Conservation (phyloP, 2,797 vertebrate species). For the Rallus crepitans region DNA sequence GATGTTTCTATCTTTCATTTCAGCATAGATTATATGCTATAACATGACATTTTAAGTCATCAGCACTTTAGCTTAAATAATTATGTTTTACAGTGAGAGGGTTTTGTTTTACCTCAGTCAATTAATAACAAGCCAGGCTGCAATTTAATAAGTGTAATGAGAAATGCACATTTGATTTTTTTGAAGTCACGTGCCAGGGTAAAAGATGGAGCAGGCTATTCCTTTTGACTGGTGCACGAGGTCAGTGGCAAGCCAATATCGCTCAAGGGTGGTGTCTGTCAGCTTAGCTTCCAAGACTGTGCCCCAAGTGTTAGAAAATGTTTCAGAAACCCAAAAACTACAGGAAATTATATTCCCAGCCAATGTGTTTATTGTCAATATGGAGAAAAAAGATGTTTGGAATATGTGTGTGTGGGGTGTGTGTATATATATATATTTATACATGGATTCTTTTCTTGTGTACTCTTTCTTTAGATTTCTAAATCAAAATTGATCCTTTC, state of each 20-base stretch:
- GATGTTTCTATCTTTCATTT: conserved; percentile 36
- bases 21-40: conserved; percentile 37
- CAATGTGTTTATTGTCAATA: neutral
- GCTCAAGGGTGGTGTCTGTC: conserved; percentile 43
- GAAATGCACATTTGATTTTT: conserved; percentile 67
- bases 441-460: neutral
- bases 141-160: conserved; percentile 74
- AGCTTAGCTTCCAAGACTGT: neutral
- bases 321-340: neutral
- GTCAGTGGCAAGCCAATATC: neutral
- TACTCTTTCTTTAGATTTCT: neutral
- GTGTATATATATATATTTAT: accelerated
- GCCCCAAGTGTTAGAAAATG: neutral
- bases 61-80: conserved; percentile 70
- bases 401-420: neutral
- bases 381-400: neutral
- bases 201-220: conserved; percentile 23
- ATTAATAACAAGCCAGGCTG: conserved; percentile 60
- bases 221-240: conserved; percentile 16
- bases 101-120: conserved; percentile 63
- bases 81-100: conserved; percentile 41
- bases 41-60: conserved; percentile 59
- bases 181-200: conserved; percentile 61
- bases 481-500: neutral
- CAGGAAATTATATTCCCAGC: neutral